Evolutionary conservation across 2,888 invertebrate species (phyloP), one percentile per base, ranked within the genome.

Genomic region (Neoascia interrupta): DNA sequence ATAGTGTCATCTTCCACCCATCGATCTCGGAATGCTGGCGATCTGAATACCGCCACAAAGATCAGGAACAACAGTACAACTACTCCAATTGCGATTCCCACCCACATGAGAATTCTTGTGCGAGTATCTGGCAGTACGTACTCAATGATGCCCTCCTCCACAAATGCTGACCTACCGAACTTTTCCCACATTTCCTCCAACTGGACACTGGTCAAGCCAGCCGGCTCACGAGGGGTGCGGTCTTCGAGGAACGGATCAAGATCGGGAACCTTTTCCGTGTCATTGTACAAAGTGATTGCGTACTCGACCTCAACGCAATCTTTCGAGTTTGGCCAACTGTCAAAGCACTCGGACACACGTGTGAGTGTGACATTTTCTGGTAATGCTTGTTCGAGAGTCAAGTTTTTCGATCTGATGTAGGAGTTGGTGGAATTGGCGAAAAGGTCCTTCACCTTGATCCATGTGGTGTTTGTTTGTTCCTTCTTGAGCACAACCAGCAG

Each of bases 221-320:
- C 75, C 10, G 81, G 81, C 6, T 68, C 61, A 18, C 63, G 75
- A 8, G 75, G 64, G 23, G 60, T 69, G 0, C 45, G 51, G 16
- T 81, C 74, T 18, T 74, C 70, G n/a, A 81, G 15, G 37, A 63
- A 79, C 0, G 76, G 58, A 69, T 82, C 80, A n/a, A 60, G n/a
- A 3, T 39, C 45, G 3, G 60, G 37, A 1, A 45, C 37, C 5
- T 45, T 21, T 13, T 21, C 45, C 0, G 66, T 41, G 2, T 56
- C 39, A 18, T 72, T 43, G 23, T 70, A 73, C 2, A 83, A 47
- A 11, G 70, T 63, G 6, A 83, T 72, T 1, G 73, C 72, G 51
- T 74, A 83, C 16, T 72, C 70, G 1, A 83, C 16, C 47, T 81
- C 80, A 36, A 83, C 63, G 23, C 83, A 83, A 28, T 79, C 54